Percentiles rank a stretch among this genome's conserved stretches.
Evolutionary conservation across 2,797 vertebrate genomes (phyloP).

Genomic region (Catharus ustulatus): DNA sequence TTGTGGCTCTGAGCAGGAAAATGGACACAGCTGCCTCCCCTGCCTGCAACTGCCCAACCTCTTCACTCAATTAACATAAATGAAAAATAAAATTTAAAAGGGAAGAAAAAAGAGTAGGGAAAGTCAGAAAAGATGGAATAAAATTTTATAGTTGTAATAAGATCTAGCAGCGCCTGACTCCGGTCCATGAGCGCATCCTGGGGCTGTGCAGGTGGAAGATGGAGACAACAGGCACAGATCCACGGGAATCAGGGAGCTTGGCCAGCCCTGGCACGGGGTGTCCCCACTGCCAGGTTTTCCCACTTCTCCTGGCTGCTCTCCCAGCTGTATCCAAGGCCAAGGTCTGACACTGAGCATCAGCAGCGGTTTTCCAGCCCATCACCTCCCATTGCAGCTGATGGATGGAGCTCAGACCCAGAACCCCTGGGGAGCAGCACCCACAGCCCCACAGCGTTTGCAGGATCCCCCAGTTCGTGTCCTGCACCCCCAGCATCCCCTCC

Average conservation of each 20-base stretch:
- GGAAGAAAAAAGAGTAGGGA: neutral
- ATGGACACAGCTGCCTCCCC: neutral
- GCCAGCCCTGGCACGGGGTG: fast-evolving
- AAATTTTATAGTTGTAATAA: neutral
- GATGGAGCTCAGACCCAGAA: neutral
- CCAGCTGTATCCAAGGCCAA: neutral
- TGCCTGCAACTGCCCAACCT: neutral
- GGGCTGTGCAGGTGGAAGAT: neutral
- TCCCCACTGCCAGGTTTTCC: neutral
- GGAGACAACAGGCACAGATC: neutral
- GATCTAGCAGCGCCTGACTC: fast-evolving
- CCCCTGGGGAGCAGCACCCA: neutral
- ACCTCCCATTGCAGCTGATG: neutral
- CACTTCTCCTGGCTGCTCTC: neutral
- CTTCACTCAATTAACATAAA: neutral
- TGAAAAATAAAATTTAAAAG: neutral
- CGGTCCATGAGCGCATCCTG: fast-evolving
- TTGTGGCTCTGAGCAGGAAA: conserved; percentile 19
- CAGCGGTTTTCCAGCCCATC: neutral
- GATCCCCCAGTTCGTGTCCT: fast-evolving
- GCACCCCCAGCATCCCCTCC: neutral
- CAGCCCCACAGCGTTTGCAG: neutral
- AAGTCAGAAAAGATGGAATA: neutral
- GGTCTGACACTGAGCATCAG: neutral
- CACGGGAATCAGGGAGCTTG: fast-evolving